phyloP scores from a whole-genome alignment of 2,113 vertebrate species.

The Myocastor coypus region DNA sequence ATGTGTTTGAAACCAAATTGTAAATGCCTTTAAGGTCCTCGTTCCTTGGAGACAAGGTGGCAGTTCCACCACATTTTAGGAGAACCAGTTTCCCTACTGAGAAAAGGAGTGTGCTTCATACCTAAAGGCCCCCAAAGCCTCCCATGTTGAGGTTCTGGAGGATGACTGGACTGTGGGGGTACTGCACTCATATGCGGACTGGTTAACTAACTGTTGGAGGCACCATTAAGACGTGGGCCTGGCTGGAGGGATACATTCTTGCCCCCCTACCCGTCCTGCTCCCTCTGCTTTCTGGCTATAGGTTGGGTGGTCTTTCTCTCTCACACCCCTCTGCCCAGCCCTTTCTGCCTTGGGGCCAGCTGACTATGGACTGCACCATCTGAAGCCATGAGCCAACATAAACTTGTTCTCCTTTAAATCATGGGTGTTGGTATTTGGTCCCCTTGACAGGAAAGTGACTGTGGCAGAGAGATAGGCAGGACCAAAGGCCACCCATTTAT shows the following conservation, averaged over 20 bases:
- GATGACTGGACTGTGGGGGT: background rate
- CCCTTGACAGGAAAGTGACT: background rate
- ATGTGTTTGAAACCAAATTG: background rate
- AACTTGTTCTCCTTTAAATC: background rate
- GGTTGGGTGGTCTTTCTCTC: too few relatives aligned
- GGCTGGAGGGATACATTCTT: background rate
- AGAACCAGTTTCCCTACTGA: background rate
- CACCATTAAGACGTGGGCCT: background rate
- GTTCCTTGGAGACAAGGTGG: background rate
- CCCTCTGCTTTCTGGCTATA: background rate
- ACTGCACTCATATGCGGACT: background rate
- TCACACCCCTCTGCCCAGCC: background rate
- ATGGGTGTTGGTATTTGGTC: background rate
- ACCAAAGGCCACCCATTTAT: background rate
- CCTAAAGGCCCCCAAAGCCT: background rate
- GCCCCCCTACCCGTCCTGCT: background rate
- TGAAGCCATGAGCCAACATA: background rate
- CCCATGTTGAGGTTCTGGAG: background rate
- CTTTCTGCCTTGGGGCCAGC: background rate
- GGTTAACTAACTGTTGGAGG: background rate
- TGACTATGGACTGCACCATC: background rate
- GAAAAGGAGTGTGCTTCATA: background rate
- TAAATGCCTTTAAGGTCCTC: background rate
- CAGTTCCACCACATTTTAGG: background rate
- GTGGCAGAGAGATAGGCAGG: background rate